Conservation (phyloP, 2,113 vertebrate genomes). For the Thymallus thymallus region DNA sequence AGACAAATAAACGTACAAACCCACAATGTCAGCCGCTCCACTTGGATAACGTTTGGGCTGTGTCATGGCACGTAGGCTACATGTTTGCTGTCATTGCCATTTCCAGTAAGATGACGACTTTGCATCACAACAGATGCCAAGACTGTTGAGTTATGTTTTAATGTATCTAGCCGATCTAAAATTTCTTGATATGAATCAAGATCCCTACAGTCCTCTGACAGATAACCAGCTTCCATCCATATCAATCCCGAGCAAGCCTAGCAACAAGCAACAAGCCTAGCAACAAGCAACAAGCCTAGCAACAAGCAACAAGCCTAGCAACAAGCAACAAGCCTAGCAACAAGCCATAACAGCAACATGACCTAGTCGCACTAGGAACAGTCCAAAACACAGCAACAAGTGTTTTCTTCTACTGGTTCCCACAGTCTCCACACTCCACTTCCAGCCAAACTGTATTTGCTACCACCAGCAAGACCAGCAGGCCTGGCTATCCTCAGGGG, state of each 20-base stretch:
- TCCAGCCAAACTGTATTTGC: constrained; percentile 38
- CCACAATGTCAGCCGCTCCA: background rate
- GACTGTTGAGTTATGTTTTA: background rate
- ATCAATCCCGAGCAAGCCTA: background rate
- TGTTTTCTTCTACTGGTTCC: constrained; percentile 10
- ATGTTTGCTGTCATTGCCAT: background rate
- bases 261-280: background rate
- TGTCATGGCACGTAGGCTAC: background rate
- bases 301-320: background rate
- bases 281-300: background rate
- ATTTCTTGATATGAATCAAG: background rate
- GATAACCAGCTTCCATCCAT: background rate
- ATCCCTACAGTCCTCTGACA: background rate
- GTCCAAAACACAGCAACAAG: background rate
- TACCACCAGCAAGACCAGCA: constrained; percentile 26
- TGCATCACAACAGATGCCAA: background rate
- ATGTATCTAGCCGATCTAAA: background rate
- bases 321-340: background rate
- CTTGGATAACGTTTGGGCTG: background rate
- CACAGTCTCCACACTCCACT: constrained; percentile 21
- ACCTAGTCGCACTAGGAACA: background rate
- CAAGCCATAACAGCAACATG: background rate
- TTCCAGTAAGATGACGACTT: background rate
- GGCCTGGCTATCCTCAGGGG: constrained; percentile 47
- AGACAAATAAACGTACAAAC: background rate